Evolutionary conservation across 2,888 invertebrate genomes (phyloP).

Genomic region (Yponomeuta evonymella): DNA sequence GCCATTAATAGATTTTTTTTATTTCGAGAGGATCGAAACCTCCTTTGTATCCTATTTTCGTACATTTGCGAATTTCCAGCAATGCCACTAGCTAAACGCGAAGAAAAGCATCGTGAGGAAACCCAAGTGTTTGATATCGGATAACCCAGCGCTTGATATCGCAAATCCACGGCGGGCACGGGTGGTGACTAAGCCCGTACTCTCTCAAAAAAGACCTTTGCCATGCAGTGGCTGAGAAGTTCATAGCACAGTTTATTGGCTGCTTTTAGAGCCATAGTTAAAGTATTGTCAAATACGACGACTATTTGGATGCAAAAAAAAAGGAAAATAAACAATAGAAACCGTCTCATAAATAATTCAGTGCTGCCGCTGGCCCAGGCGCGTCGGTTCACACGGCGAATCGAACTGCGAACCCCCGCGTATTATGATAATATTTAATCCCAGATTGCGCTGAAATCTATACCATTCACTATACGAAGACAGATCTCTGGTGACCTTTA

Average conservation of each 20-base stretch:
- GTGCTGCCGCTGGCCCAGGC: not conserved
- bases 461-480: not conserved
- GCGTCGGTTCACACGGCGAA: constrained; percentile 12
- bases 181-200: too few relatives aligned
- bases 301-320: not conserved
- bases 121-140: too few relatives aligned
- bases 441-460: constrained; percentile 13
- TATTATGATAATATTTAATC: constrained; percentile 15
- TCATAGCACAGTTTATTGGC: too few relatives aligned
- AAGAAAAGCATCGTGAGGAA: too few relatives aligned
- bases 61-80: too few relatives aligned
- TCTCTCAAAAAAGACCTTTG: too few relatives aligned
- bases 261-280: too few relatives aligned
- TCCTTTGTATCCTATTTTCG: too few relatives aligned
- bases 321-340: not conserved
- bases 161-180: not conserved
- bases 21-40: too few relatives aligned
- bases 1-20: too few relatives aligned
- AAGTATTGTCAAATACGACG: not conserved
- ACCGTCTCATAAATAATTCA: not conserved
- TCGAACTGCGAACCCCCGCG: constrained; percentile 10
- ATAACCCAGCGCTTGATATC: not conserved
- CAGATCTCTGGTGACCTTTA: not conserved
- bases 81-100: too few relatives aligned
- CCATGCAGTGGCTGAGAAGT: too few relatives aligned